phyloP scores from a whole-genome alignment of 2,113 vertebrate species.

The Cyanoderma ruficeps region DNA sequence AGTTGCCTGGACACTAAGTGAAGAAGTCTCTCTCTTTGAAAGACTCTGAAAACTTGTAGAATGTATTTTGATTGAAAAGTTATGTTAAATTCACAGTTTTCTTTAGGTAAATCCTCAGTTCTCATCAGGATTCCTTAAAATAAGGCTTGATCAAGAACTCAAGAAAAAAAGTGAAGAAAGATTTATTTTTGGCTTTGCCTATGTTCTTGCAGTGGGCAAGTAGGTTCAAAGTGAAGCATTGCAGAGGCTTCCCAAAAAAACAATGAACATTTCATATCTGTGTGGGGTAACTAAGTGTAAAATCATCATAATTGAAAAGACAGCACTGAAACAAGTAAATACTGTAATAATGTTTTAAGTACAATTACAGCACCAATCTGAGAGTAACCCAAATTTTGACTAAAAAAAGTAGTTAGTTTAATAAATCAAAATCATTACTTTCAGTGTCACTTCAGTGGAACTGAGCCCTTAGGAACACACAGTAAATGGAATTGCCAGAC shows the following conservation, averaged over 20 bases:
- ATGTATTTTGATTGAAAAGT: not conserved
- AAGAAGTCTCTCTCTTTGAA: not conserved
- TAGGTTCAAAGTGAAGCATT: not conserved
- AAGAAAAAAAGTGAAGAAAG: not conserved
- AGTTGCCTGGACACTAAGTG: not conserved
- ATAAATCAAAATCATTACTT: slow-evolving; percentile 30
- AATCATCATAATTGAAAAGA: slow-evolving; percentile 47
- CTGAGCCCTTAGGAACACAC: not conserved
- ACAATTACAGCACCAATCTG: slow-evolving; percentile 6
- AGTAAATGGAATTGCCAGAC: not conserved
- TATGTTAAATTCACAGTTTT: not conserved
- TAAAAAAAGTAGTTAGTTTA: slow-evolving; percentile 28
- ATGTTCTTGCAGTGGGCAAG: not conserved
- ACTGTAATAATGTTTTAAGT: slow-evolving; percentile 23
- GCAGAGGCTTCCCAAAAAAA: slow-evolving; percentile 10
- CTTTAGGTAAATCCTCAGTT: not conserved
- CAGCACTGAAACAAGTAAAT: not conserved
- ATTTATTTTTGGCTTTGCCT: slow-evolving; percentile 43
- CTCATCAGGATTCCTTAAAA: slow-evolving; percentile 18
- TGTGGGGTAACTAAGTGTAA: not conserved
- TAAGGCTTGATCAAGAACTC: slow-evolving; percentile 5
- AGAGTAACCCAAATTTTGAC: slow-evolving; percentile 39
- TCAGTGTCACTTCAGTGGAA: slow-evolving; percentile 9
- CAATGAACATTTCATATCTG: not conserved
- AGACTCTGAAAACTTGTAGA: not conserved